Percentiles rank a stretch among this genome's conserved stretches.
Conservation (phyloP, 64 coral and sea anemone genomes). For the Catalaphyllia jardinei region DNA sequence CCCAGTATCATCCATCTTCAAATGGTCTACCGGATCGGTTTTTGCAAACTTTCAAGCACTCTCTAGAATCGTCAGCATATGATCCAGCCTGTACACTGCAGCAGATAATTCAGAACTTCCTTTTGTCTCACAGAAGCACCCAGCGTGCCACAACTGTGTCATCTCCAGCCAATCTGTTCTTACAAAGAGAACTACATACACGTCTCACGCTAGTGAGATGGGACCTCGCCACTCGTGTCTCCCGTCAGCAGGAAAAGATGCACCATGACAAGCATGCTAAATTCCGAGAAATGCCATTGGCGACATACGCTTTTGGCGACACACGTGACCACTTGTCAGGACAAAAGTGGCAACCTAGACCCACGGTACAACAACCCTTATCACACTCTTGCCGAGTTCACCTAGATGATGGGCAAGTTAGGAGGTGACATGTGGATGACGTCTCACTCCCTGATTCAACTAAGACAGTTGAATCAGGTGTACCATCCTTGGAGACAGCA, state of each 20-base stretch:
- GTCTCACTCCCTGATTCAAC: not conserved
- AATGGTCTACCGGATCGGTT: no score
- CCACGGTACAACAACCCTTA: not conserved
- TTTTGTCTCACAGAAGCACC: slow-evolving; percentile 22
- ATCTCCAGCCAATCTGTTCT: slow-evolving; percentile 47
- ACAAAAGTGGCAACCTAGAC: not conserved
- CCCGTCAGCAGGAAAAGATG: slow-evolving; percentile 31
- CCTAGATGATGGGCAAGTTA: not conserved
- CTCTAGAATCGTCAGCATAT: no score
- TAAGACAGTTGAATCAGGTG: no score
- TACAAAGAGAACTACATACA: slow-evolving; percentile 53
- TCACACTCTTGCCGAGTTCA: not conserved
- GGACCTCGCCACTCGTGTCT: not conserved
- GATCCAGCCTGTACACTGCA: not conserved
- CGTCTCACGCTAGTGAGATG: slow-evolving; percentile 32
- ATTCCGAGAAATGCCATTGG: slow-evolving; percentile 46
- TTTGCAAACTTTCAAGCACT: no score
- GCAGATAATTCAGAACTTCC: slow-evolving; percentile 12
- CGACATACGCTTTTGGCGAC: slow-evolving; percentile 8
- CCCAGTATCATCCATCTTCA: slow-evolving; percentile 11
- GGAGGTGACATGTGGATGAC: not conserved
- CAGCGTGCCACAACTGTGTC: slow-evolving; percentile 13
- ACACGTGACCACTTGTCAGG: not conserved
- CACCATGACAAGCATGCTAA: slow-evolving; percentile 67
- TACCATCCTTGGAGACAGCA: no score